Conservation (phyloP, 1,140 invertebrate species). For the Frieseomelitta varia region DNA sequence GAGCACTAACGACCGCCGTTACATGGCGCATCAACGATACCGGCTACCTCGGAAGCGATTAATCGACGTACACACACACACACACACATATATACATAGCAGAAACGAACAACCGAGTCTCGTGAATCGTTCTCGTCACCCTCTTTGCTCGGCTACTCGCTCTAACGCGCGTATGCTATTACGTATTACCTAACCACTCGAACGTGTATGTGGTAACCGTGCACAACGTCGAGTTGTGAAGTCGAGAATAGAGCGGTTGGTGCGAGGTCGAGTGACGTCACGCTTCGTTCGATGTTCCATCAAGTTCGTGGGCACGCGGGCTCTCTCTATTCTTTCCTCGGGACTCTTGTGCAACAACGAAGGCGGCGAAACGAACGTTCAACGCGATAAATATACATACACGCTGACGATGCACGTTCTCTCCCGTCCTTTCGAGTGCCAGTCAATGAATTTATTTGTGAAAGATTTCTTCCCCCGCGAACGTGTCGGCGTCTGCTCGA, state of each 20-base stretch:
- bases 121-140: constrained; percentile 15
- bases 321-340: constrained; percentile 38
- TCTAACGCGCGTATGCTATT: constrained; percentile 38
- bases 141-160: neutral
- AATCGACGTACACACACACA: neutral
- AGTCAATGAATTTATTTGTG: constrained; percentile 11
- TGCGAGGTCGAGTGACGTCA: constrained; percentile 66
- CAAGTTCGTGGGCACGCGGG: constrained; percentile 62
- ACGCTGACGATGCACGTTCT: constrained; percentile 1
- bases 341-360: constrained; percentile 37
- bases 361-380: constrained; percentile 14
- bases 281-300: constrained; percentile 57
- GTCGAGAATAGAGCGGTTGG: constrained; percentile 62
- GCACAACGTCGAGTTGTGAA: neutral
- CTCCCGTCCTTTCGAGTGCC: neutral
- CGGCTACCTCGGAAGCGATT: neutral
- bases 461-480: neutral
- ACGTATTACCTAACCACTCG: constrained; percentile 57
- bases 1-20: neutral
- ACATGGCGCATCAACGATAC: neutral
- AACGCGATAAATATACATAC: neutral
- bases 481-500: neutral
- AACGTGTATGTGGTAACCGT: neutral
- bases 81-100: no score
- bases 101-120: neutral